Base-by-base conservation (phyloP, 1,140 invertebrate genomes). In the Calliphora vicina region DNA sequence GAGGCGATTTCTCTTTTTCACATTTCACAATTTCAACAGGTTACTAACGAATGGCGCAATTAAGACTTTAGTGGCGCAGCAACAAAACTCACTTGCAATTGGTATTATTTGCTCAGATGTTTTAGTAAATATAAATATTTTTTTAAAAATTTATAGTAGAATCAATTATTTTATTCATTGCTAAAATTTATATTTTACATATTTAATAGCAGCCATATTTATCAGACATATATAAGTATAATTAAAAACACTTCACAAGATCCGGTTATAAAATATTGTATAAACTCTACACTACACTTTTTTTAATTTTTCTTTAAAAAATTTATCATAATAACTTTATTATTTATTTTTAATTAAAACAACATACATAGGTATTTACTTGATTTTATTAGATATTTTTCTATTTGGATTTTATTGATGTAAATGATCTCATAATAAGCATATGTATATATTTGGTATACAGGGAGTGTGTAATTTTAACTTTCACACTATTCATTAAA, bases 21-120 rank as follows among this genome's bases (percentile, higher is more conserved):
- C n/a, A 67, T 67, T 23, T 23, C 61, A 67, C 61, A 67, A 67
- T 67, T 23, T 67, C 61, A 57, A 67, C 61, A 67, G 61, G 61
- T 67, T 25, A 67, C 61, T 12, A 25, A 23, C n/a, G 1, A 67
- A 67, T 67, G 20, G 57, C 57, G 57, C 57, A 67, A 67, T 20
- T 23, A 67, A 23, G 6, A 23, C 17, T 67, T 67, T n/a, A n/a
- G n/a, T 23, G 12, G 45, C 12, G 45, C 12, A 13, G 13, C 13
- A 12, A 50, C 45, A 50, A 43, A 12, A 43, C 42, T 43, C 42
- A 43, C 5, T 6, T 43, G 1, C 12, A 61, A 1, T 61, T 61
- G 0, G n/a, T n/a, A 17, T 61, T n/a, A 61, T 61, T 17, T 61
- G 17, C 13, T 17, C 20, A 67, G 20, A 23, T 67, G 25, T 25